Base-by-base conservation (phyloP, 2,113 vertebrate species). In the Progne subis region DNA sequence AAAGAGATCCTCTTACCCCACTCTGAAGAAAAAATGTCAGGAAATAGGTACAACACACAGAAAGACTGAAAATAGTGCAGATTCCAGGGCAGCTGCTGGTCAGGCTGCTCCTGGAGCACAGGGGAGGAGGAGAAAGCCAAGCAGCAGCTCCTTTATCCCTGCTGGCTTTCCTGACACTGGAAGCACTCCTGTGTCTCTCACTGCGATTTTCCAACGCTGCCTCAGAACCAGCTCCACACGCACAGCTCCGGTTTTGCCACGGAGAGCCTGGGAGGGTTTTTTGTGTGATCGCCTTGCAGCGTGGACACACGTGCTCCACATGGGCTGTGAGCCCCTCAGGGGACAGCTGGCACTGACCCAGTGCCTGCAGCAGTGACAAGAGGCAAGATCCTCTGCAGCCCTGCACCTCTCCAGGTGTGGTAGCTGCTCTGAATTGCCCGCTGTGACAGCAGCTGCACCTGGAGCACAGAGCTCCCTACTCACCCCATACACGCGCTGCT, bases 131-230 rank as follows among this genome's bases (percentile, higher is more conserved):
- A 6, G 11, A 72, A 29, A 52, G 0, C 1, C 31, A 34, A 28
- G 14, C 41, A 49, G 18, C 3, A 47, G 24, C 43, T 67, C n/a
- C 56, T 46, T 20, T 17, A 67, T 21, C 18, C 52, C 28, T 32
- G 6, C 24, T 47, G 29, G 14, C 11, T 28, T 63, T 32, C 29
- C 34, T 43, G 15, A 14, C 16, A 4, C 4, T 3, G 55, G 1
- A 8, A 25, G 2, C 12, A 6, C 2, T 52, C 9, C 2, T 9
- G 34, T 5, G 37, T 29, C 13, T 55, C 49, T 60, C 63, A 1
- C 6, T 39, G 23, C 4, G 0, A 0, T 6, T 53, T 24, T 1
- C 28, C 18, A 8, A 1, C 0, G 4, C 8, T 5, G 0, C 26
- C 75, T 5, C 59, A 50, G 16, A 70, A 1, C 11, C 16, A 31